These are phyloP conservation scores for Ascaphus truei DNA, from an alignment of 2,113 vertebrate species.

Conservation along the genomic window DNA sequence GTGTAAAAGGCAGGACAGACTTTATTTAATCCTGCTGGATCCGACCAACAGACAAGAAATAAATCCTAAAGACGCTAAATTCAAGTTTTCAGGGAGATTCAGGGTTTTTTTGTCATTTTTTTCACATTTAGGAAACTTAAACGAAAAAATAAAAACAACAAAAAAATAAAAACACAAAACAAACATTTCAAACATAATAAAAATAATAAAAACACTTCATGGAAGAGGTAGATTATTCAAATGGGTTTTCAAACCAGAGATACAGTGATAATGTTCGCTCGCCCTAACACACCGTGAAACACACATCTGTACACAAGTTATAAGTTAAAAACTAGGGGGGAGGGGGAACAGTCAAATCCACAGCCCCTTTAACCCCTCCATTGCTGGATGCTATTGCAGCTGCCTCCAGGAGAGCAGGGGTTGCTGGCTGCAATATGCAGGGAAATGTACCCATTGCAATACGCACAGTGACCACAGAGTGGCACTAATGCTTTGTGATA, in stretches of 20 bases:
- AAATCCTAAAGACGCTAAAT: constrained; percentile 40
- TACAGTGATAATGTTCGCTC: constrained; percentile 23
- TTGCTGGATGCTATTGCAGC: not conserved
- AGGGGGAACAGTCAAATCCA: not conserved
- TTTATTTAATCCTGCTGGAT: constrained; percentile 40
- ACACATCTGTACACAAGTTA: constrained; percentile 29
- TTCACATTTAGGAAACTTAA: constrained; percentile 30
- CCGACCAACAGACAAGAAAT: constrained; percentile 31
- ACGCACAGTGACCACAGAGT: not conserved
- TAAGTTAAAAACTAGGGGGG: constrained; percentile 18
- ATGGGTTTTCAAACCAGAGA: constrained; percentile 21
- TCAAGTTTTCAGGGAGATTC: constrained; percentile 44
- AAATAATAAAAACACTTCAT: constrained; percentile 23
- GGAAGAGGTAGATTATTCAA: constrained; percentile 44
- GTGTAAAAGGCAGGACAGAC: constrained; percentile 40
- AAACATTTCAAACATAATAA: constrained; percentile 9
- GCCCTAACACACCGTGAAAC: constrained; percentile 16
- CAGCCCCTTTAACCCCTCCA: not conserved
- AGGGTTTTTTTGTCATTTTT: not conserved
- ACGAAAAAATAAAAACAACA: not conserved
- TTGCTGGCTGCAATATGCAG: not conserved
- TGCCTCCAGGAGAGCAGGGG: not conserved
- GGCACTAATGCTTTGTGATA: too few relatives aligned
- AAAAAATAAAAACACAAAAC: constrained; percentile 16
- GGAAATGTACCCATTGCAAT: not conserved